phyloP scores from a whole-genome alignment of 2,113 vertebrate genomes.

The Anarhynchus alexandrinus region DNA sequence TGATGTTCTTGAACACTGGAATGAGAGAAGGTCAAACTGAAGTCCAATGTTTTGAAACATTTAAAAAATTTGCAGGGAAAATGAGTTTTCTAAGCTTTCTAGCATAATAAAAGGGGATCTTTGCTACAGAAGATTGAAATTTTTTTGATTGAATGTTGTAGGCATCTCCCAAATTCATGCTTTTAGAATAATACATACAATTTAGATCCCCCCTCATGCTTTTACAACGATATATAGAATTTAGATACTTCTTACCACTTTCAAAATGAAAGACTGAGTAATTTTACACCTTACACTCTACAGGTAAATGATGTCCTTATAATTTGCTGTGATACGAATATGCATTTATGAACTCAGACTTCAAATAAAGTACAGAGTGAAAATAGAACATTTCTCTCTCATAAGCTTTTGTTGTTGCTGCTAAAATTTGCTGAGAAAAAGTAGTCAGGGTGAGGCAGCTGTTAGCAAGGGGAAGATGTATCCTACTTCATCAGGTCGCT shows the following conservation, averaged over 20 bases:
- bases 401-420: neutral
- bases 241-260: slow-evolving; percentile 13
- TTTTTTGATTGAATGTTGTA: no score
- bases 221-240: neutral
- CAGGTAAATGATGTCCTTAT: neutral
- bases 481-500: neutral
- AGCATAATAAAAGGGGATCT: neutral
- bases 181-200: neutral
- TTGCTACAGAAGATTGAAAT: neutral
- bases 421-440: neutral
- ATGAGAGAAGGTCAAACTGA: neutral
- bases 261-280: slow-evolving; percentile 9
- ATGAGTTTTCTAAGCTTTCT: neutral
- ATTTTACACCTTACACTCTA: neutral
- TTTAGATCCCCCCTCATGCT: neutral
- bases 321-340: neutral
- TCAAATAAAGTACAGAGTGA: neutral
- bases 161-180: neutral
- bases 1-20: neutral
- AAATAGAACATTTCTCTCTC: neutral
- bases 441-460: neutral
- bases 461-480: neutral
- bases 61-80: neutral
- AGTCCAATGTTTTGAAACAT: neutral
- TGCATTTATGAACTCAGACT: neutral